Base-by-base conservation (phyloP, 2,113 vertebrate genomes). In the Scatophagus argus region DNA sequence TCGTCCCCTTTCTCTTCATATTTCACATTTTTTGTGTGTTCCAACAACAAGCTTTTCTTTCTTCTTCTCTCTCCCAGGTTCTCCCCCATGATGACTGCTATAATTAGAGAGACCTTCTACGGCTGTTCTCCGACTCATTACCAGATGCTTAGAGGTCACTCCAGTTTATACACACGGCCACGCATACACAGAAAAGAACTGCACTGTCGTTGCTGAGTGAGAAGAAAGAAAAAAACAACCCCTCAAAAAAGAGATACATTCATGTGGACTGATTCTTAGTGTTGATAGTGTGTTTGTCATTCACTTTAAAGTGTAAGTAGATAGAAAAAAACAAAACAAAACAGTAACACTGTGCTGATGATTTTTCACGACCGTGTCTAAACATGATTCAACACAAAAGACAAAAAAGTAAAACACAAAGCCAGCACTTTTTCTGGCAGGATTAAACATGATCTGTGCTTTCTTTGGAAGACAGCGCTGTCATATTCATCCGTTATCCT, bases 61-160 rank as follows among this genome's bases (percentile, higher is more conserved):
- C 65, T 11, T 60, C 60, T 78, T 61, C 38, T 60, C 43, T 69
- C 56, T 63, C 36, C 34, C 51, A 43, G 70, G 51, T 62, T 73
- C 76, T 62, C 67, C 21, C 62, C 59, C 61, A 46, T 60, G 80
- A 87, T 88, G 67, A 64, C 82, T 74, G 74, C 61, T 86, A 64
- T 82, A 83, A 89, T 87, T 85, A 89, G 85, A 81, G 84, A 86
- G 83, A 81, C 52, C 73, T 63, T 79, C 54, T 64, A 75, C 6
- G 60, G 49, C 79, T 85, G 82, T 66, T 73, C 83, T 77, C 66
- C 68, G 59, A 82, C 90, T 90, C 82, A 84, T 85, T 80, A 87
- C 91, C 89, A 92, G 89, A 91, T 91, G 91, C 90, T 87, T 63
- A 71, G 72, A 63, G 74, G 83, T 89, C 76, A 83, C 74, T 76